These are phyloP conservation scores for Melitaea athalia DNA, from an alignment of 2,888 invertebrate genomes.

Conservation along the genomic window DNA sequence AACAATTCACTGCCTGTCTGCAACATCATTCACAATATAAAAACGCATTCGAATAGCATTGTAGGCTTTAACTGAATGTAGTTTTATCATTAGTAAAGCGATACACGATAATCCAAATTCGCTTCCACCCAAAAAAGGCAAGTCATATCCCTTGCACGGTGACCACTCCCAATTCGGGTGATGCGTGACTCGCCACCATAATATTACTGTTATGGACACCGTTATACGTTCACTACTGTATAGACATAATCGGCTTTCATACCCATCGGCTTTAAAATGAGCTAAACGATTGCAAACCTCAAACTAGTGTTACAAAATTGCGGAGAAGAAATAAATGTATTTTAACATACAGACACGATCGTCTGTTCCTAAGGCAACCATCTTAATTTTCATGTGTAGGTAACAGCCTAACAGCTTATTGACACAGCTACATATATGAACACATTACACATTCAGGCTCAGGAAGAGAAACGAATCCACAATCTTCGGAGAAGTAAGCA, in stretches of 20 bases:
- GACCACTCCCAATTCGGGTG: slow-evolving; percentile 37
- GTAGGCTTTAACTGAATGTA: not conserved
- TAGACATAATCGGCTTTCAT: slow-evolving; percentile 8
- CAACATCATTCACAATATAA: not conserved
- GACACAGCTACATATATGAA: no score
- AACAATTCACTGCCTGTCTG: no score
- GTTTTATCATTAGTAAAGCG: slow-evolving; percentile 13
- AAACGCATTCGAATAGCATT: not conserved
- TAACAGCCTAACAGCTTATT: no score
- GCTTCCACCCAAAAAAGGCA: slow-evolving; percentile 33
- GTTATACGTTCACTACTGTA: slow-evolving; percentile 32
- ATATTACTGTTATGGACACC: slow-evolving; percentile 39
- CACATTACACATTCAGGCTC: no score
- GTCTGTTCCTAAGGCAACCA: no score
- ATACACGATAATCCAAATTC: slow-evolving; percentile 28
- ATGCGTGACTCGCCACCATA: slow-evolving; percentile 40
- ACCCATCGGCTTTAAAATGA: not conserved
- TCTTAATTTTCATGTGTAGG: no score
- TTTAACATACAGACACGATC: no score
- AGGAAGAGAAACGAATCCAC: no score
- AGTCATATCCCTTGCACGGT: slow-evolving; percentile 34
- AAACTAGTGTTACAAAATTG: no score
- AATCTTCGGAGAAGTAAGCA: no score
- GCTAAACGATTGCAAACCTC: not conserved
- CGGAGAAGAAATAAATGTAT: no score